Evolutionary conservation across 2,888 invertebrate genomes (phyloP), one percentile per base, ranked within the genome.

Genomic region (Bhutanitis thaidina): DNA sequence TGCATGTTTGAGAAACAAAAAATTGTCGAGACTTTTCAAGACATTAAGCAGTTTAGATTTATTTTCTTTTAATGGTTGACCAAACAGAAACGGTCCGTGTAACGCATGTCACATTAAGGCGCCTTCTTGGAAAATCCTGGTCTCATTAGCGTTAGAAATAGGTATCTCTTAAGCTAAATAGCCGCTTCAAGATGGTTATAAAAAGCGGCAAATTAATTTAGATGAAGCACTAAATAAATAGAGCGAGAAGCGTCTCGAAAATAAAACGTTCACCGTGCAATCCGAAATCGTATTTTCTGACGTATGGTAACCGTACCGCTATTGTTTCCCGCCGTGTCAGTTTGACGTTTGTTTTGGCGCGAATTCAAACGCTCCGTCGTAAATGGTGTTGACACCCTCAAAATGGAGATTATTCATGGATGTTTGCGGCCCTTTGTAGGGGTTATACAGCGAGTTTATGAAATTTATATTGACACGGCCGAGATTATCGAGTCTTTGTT

Each of bases 341-440:
- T 67, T 67, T 79, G 83, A 80, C 77, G 70, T 76, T 76, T 77
- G 78, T 79, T 77, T 77, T 77, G 78, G 76, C 77, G 76, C 70
- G 69, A 73, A 71, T 62, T 66, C 67, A 67, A 71, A 70, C 73
- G 71, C 71, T 57, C 51, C 59, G 71, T 61, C 63, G 67, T 69
- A 73, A 74, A 75, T 83, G 85, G 75, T 79, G 83, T 80, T 85
- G 85, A 85, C 85, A 82, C 83, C 83, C 81, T 78, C 83, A 81
- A 80, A 80, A 83, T 81, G 78, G 80, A 82, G 83, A 85, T 85
- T 85, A 85, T 85, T 85, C 85, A 85, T 85, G 83, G 83, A 81
- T 80, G 81, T 83, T 83, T 81, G 81, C 77, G 73, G 69, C 66
- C 75, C 77, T 71, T 83, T 82, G 83, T 83, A 70, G 71, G 79